These are phyloP conservation scores for Drosophila nigrodunni DNA, from an alignment of 1,140 invertebrate genomes.

Conservation along the genomic window DNA sequence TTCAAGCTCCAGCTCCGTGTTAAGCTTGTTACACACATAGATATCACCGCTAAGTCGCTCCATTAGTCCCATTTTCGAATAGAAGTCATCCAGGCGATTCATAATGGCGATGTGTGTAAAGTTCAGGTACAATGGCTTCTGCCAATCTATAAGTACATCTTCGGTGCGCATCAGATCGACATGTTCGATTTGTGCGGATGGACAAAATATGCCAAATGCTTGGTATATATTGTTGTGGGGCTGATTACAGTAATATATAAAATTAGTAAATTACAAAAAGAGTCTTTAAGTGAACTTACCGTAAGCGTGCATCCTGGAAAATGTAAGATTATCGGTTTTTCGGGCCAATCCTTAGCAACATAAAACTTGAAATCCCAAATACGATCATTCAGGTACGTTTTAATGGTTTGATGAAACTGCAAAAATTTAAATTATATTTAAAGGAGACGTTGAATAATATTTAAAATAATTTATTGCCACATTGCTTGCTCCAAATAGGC, in stretches of 20 bases:
- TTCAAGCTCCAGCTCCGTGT: slow-evolving; percentile 86
- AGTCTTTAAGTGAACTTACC: slow-evolving; percentile 86
- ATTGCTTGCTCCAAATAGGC: neutral
- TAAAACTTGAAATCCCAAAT: slow-evolving; percentile 96
- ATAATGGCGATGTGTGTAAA: slow-evolving; percentile 92
- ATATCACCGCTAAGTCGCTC: slow-evolving; percentile 91
- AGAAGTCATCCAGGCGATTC: slow-evolving; percentile 88
- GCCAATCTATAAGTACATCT: slow-evolving; percentile 91
- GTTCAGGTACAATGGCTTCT: slow-evolving; percentile 91
- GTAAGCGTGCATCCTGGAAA: slow-evolving; percentile 94
- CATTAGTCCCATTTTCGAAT: slow-evolving; percentile 87
- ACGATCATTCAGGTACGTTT: slow-evolving; percentile 93
- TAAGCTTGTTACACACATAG: slow-evolving; percentile 88
- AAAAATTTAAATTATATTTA: slow-evolving; percentile 72
- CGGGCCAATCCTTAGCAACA: slow-evolving; percentile 93
- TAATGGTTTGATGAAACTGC: slow-evolving; percentile 94
- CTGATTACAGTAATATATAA: slow-evolving; percentile 81
- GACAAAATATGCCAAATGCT: slow-evolving; percentile 93
- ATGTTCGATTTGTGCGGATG: slow-evolving; percentile 89
- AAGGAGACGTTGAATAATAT: neutral
- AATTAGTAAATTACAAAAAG: neutral
- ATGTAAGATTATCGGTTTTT: slow-evolving; percentile 92
- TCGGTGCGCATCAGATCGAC: slow-evolving; percentile 89
- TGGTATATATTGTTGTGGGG: slow-evolving; percentile 91
- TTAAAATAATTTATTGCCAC: neutral